phyloP scores from a whole-genome alignment of 1,140 invertebrate genomes.

The Polypedilum pembai region DNA sequence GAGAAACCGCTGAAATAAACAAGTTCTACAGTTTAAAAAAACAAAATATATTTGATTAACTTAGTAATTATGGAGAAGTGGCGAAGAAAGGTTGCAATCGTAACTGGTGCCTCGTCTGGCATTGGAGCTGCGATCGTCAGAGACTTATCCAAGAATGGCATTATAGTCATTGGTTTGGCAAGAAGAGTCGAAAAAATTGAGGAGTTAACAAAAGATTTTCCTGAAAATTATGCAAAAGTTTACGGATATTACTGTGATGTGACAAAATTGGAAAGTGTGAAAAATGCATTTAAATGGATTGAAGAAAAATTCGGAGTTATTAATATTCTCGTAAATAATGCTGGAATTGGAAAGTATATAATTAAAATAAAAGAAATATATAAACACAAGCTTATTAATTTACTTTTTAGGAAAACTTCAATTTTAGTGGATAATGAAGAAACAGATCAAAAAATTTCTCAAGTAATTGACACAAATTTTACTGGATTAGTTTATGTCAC shows the following conservation, averaged over 20 bases:
- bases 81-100: slow-evolving; percentile 53
- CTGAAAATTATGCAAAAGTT: slow-evolving; percentile 37
- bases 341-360: slow-evolving; percentile 45
- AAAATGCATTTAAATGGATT: slow-evolving; percentile 53
- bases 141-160: slow-evolving; percentile 44
- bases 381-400: neutral
- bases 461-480: neutral
- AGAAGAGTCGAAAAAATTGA: slow-evolving; percentile 42
- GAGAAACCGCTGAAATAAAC: too few relatives aligned
- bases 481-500: neutral
- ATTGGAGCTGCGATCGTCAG: slow-evolving; percentile 45
- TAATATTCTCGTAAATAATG: slow-evolving; percentile 63
- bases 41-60: too few relatives aligned
- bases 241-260: slow-evolving; percentile 49
- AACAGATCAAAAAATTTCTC: neutral
- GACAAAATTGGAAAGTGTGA: slow-evolving; percentile 53
- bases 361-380: too few relatives aligned
- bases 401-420: neutral
- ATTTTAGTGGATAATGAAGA: neutral
- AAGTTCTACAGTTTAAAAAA: too few relatives aligned
- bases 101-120: slow-evolving; percentile 52
- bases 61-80: slow-evolving; percentile 43
- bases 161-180: slow-evolving; percentile 49
- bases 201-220: slow-evolving; percentile 32
- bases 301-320: slow-evolving; percentile 51